These are phyloP conservation scores for Pseudanteris insignis DNA, from an alignment of 2,888 invertebrate species.

Conservation along the genomic window DNA sequence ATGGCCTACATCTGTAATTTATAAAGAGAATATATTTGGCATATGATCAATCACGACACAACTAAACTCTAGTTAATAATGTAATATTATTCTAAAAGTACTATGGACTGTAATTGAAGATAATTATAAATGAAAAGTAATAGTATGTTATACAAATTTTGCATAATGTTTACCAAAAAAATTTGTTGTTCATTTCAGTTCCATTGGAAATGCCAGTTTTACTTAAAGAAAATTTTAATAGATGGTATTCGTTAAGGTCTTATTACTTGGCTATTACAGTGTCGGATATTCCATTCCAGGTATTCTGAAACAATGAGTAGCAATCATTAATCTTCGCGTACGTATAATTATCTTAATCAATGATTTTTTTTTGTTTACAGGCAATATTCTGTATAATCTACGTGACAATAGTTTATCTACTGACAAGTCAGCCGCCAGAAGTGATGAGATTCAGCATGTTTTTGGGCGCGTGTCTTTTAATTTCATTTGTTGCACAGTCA, in stretches of 20 bases:
- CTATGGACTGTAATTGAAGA: no score
- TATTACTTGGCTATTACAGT: constrained; percentile 96
- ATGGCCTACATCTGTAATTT: no score
- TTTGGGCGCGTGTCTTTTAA: constrained; percentile 84
- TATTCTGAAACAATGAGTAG: constrained; percentile 67
- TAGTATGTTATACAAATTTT: no score
- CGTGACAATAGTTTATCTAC: constrained; percentile 90
- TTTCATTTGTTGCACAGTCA: constrained; percentile 95
- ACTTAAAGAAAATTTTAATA: constrained; percentile 93
- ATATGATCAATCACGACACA: no score
- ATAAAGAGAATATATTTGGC: no score
- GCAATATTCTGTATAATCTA: constrained; percentile 93
- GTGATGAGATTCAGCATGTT: constrained; percentile 87
- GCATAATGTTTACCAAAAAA: no score
- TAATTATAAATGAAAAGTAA: no score
- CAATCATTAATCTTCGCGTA: no score
- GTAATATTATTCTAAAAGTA: no score
- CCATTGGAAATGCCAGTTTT: constrained; percentile 96
- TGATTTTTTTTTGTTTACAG: no score
- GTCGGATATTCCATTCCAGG: constrained; percentile 98
- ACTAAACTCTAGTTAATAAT: no score
- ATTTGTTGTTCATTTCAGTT: constrained; percentile 69
- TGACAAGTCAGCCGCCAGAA: constrained; percentile 92
- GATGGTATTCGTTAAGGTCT: constrained; percentile 95
- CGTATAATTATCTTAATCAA: no score